A percentile compares a stretch with the other conserved stretches of the same genome.
Conservation (phyloP, 2,113 vertebrate genomes). For the Phylloscopus trochiloides region DNA sequence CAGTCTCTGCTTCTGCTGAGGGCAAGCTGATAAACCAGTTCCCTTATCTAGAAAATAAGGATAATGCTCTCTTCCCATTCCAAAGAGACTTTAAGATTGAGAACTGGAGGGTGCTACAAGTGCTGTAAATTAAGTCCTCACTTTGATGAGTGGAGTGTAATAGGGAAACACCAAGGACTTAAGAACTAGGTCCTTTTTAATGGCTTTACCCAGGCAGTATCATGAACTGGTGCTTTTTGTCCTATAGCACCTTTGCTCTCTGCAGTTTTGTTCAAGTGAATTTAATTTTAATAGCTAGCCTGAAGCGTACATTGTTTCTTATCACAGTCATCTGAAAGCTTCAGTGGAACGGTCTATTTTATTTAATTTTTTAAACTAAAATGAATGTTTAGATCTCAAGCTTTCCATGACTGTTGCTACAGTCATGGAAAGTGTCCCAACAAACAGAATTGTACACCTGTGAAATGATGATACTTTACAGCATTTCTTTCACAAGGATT, state of each 20-base stretch:
- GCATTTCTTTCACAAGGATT: not conserved
- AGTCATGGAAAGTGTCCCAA: not conserved
- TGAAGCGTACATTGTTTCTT: not conserved
- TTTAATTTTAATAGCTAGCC: conserved; percentile 18
- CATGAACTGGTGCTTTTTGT: not conserved
- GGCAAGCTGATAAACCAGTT: conserved; percentile 36
- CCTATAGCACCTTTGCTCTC: not conserved
- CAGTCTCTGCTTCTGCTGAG: not conserved
- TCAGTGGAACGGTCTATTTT: not conserved
- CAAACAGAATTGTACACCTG: not conserved
- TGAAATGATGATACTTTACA: not conserved
- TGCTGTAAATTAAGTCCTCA: not conserved
- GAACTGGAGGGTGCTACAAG: not conserved
- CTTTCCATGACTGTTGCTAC: not conserved
- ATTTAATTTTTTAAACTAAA: not conserved
- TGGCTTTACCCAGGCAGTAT: not conserved
- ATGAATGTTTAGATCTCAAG: not conserved
- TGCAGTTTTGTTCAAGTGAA: not conserved
- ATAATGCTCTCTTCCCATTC: conserved; percentile 13
- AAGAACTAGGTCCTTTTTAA: not conserved
- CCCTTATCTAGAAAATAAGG: conserved; percentile 29
- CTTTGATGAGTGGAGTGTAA: not conserved
- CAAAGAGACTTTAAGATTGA: not conserved
- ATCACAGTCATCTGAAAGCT: not conserved
- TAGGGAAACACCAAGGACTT: not conserved